A percentile compares a stretch with the other conserved stretches of the same genome.
Evolutionary conservation across 2,797 vertebrate species (phyloP).

Genomic region (Eupleurogrammus muticus): DNA sequence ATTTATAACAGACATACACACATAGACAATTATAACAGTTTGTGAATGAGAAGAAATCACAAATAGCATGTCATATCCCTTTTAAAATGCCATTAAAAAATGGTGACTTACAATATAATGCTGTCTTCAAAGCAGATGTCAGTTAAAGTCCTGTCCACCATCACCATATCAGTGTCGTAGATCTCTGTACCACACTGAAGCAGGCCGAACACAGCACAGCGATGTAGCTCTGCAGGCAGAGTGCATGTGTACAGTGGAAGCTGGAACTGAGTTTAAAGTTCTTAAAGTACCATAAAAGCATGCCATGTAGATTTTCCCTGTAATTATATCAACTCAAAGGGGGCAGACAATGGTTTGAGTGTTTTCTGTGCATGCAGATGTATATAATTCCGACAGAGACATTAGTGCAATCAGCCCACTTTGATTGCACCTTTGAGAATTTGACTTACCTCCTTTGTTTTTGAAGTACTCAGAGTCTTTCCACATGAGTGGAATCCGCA

Average conservation of each 20-base stretch:
- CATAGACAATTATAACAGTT: no score
- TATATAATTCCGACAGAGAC: not conserved
- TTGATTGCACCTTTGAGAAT: not conserved
- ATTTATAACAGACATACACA: no score
- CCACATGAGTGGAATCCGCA: slow-evolving; percentile 93
- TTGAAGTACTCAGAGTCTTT: slow-evolving; percentile 94
- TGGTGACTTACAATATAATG: slow-evolving; percentile 85
- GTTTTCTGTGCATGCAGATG: not conserved
- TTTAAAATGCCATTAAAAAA: not conserved
- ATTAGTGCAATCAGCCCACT: not conserved
- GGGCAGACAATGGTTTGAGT: not conserved
- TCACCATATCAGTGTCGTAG: slow-evolving; percentile 87
- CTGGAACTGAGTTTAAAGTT: not conserved
- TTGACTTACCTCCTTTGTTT: slow-evolving; percentile 90
- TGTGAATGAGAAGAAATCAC: not conserved
- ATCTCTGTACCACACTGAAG: slow-evolving; percentile 88
- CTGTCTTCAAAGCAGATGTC: slow-evolving; percentile 91
- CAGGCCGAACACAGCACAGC: slow-evolving; percentile 91
- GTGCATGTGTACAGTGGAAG: not conserved
- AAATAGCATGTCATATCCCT: not conserved
- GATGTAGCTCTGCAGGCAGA: slow-evolving; percentile 84
- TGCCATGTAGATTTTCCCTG: not conserved
- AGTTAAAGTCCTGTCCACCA: slow-evolving; percentile 90
- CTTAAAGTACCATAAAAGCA: not conserved
- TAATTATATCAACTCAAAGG: not conserved